Conservation (phyloP, 1,140 invertebrate species). For the Drosophila asahinai region DNA sequence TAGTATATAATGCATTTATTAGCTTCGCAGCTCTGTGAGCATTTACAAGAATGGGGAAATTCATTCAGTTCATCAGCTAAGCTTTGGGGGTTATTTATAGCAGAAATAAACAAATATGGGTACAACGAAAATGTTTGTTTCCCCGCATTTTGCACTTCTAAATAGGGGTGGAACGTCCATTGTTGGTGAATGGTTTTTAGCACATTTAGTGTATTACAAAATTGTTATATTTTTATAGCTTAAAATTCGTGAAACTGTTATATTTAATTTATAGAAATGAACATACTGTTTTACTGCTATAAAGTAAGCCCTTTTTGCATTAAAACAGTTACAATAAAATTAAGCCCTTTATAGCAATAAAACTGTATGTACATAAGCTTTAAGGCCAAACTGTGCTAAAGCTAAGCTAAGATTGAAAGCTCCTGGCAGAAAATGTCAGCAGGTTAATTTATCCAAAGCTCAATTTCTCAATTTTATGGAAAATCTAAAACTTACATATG, state of each 20-base stretch:
- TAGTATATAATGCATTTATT: conserved; percentile 21
- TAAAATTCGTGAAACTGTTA: neutral
- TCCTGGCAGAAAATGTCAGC: neutral
- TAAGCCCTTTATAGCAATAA: neutral
- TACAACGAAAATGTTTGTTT: neutral
- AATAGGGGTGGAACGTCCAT: neutral
- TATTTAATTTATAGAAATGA: neutral
- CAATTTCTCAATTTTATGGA: neutral
- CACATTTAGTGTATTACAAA: neutral
- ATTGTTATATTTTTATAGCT: neutral
- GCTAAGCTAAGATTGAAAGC: neutral
- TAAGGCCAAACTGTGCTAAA: neutral
- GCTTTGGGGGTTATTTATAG: neutral
- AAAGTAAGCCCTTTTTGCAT: neutral
- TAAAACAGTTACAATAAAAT: too few species aligned
- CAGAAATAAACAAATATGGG: neutral
- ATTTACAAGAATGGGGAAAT: neutral
- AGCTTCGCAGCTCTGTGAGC: conserved; percentile 10
- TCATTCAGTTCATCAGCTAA: conserved; percentile 2
- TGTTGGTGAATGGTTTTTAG: neutral
- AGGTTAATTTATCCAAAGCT: neutral
- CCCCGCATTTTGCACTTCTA: neutral
- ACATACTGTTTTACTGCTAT: neutral
- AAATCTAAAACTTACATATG: neutral
- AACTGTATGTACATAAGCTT: neutral